Evolutionary conservation across 2,888 invertebrate species (phyloP).

Genomic region (Cataglyphis altisquamis): DNA sequence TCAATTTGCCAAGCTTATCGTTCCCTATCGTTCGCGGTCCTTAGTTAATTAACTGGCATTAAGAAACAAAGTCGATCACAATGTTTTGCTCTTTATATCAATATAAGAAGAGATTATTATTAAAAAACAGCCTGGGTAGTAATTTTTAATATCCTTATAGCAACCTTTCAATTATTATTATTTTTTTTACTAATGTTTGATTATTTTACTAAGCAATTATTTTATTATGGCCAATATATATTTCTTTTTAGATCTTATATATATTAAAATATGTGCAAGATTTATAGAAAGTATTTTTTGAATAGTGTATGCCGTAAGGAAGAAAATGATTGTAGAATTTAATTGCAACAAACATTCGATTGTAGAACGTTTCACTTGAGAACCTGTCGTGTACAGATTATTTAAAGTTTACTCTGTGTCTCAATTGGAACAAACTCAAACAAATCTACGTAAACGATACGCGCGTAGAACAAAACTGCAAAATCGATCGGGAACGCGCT

Average conservation of each 20-base stretch:
- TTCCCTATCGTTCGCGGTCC: background rate
- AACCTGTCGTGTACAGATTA: slow-evolving; percentile 18
- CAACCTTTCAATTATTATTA: background rate
- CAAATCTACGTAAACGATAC: slow-evolving; percentile 45
- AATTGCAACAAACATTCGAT: slow-evolving; percentile 37
- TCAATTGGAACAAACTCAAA: slow-evolving; percentile 49
- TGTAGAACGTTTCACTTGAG: background rate
- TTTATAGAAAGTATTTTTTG: background rate
- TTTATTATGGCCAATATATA: background rate
- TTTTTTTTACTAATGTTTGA: background rate
- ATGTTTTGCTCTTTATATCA: background rate
- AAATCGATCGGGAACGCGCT: slow-evolving; percentile 29
- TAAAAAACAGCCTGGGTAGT: background rate
- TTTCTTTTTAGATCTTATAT: background rate
- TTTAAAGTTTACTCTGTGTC: slow-evolving; percentile 36
- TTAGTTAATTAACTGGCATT: background rate
- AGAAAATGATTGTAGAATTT: slow-evolving; percentile 34
- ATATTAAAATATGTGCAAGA: background rate
- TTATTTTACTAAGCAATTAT: background rate
- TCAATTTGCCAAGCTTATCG: slow-evolving; percentile 14
- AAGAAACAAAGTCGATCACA: background rate
- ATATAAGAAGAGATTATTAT: background rate
- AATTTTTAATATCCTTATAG: background rate
- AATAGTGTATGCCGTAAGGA: background rate
- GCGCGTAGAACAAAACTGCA: slow-evolving; percentile 30